Evolutionary conservation across 2,888 invertebrate species (phyloP), one percentile per base, ranked within the genome.

Genomic region (Tridacna gigas): DNA sequence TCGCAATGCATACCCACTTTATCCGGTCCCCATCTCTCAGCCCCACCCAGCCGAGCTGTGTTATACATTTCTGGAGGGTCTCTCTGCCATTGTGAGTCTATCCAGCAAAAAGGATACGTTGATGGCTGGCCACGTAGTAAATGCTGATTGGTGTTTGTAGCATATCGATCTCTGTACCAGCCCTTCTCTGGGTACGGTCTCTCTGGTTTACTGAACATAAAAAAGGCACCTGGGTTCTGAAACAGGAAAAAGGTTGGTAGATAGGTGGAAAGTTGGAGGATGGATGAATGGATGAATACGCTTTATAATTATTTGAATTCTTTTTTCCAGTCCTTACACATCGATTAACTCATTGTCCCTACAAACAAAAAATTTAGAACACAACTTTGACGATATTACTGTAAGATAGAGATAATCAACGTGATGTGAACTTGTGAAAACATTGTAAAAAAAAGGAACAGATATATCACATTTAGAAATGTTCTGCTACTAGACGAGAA

Each of bases 1-100:
- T 37, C 37, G 3, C 37, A 37, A 37, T 37, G 37, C 91, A 79
- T 81, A 94, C 95, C 95, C 63, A 92, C 89, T 90, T 92, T 94
- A 77, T 93, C 91, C 12, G 92, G 93, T 13, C 94, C 94, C 95
- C 95, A 95, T 73, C 92, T 89, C 47, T 93, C 92, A 12, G 93
- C 91, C 0, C 94, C 94, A 12, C 93, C 92, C 9, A 91, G 91
- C 65, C 93, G 83, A 77, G 93, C 92, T 0, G 92, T 92, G 88
- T 93, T 91, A 83, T 94, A 93, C 61, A 92, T 89, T 56, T 86
- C 86, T 1, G 92, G 90, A 45, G 93, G 92, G 47, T 90, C 84
- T 9, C 92, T 83, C 66, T 90, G 86, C 89, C 91, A 92, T 80
- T 93, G 92, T 20, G 91, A 85, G 75, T 91, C 94, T 7, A 94